Base-by-base conservation (phyloP, 2,888 invertebrate genomes). In the Drosophila subsilvestris region DNA sequence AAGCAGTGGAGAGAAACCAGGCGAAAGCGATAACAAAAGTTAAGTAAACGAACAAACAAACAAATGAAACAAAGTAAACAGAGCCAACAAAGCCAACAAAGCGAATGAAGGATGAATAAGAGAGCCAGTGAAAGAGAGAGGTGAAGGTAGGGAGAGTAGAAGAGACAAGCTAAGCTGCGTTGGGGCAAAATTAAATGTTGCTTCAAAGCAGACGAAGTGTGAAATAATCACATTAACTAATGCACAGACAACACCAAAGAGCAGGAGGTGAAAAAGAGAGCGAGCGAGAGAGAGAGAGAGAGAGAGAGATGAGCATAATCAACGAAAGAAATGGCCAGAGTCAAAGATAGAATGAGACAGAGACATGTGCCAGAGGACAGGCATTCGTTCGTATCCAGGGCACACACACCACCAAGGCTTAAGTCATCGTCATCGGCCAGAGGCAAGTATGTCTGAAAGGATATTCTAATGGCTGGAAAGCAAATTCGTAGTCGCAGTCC, bases 221-320 rank as follows among this genome's bases (percentile, higher is more conserved):
- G 78, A 84, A 86, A 81, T 86, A 84, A 86, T 84, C 82, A 81
- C 76, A 84, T 84, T 86, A 84, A 78, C 74, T 74, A 78, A 86
- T 79, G 71, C 57, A 71, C 65, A 71, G 72, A 65, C 72, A 63
- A 54, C 32, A 12, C 20, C 47, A 56, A 54, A 48, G 47, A 14
- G 43, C 50, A 57, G 57, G 42, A 44, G 50, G 17, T 9, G 17
- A 29, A 22, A 32, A 43, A 56, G 29, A 22, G 29, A 43, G 45
- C 29, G 14, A 61, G 53, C 20, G n/a, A n/a, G n/a, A n/a, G n/a
- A n/a, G 50, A 63, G 58, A 49, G 50, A 63, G 58, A 49, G 42
- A 10, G 25, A 44, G 43, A 9, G 29, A 29, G 14, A 12, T 6
- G 44, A 12, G 45, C 57, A 42, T 27, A 37, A 37, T 37, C 37